A percentile compares a stretch with the other conserved stretches of the same genome.
These are phyloP conservation scores for Sander vitreus DNA, from an alignment of 2,113 vertebrate species.

Conservation along the genomic window DNA sequence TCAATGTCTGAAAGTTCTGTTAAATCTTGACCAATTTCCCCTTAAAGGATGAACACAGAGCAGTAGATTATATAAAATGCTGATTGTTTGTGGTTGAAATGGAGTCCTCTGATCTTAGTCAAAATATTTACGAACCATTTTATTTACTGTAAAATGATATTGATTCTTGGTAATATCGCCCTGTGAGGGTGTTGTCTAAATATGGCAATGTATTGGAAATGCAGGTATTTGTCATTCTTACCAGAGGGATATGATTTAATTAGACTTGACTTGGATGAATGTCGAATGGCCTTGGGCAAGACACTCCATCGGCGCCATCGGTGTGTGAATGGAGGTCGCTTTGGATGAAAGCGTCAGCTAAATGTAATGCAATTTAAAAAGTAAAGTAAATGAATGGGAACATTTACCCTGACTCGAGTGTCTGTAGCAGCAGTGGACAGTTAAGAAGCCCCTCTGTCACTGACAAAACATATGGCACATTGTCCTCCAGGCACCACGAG, in stretches of 20 bases:
- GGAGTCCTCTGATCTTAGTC: too few relatives aligned
- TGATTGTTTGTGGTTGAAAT: too few relatives aligned
- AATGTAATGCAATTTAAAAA: too few relatives aligned
- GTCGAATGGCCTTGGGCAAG: too few relatives aligned
- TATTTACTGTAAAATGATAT: background rate
- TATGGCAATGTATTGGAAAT: background rate
- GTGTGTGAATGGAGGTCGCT: too few relatives aligned
- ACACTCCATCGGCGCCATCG: too few relatives aligned
- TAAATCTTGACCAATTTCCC: too few relatives aligned
- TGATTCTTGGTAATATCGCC: background rate
- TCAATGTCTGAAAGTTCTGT: too few relatives aligned
- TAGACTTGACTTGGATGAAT: background rate
- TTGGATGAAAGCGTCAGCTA: too few relatives aligned
- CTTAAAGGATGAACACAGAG: background rate
- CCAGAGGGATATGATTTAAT: background rate
- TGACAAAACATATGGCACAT: conserved; percentile 88
- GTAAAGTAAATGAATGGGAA: background rate
- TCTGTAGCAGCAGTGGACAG: conserved; percentile 86
- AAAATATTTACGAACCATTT: background rate
- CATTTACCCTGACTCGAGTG: conserved; percentile 91
- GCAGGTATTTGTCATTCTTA: too few relatives aligned
- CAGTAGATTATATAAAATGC: background rate
- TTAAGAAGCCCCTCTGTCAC: conserved; percentile 90
- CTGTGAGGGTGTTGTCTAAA: too few relatives aligned
- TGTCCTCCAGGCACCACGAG: conserved; percentile 81